Conservation (phyloP, 2,113 vertebrate genomes). For the Plectropomus leopardus region DNA sequence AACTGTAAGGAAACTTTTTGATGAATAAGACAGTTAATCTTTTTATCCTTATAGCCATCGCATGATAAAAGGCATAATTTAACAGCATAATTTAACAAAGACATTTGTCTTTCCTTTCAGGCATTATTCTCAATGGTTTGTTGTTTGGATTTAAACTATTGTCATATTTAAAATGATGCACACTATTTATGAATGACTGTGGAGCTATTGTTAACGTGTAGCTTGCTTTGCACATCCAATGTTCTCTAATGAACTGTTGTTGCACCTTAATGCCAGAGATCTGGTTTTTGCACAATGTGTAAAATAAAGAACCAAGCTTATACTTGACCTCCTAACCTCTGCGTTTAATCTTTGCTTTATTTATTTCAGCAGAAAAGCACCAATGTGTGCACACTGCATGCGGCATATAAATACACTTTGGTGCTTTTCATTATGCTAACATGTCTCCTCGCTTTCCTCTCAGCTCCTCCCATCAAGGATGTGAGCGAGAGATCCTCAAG, state of each 20-base stretch:
- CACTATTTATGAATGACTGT: neutral
- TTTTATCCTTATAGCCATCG: neutral
- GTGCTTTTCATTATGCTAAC: too few relatives aligned
- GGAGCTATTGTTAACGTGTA: neutral
- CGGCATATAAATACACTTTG: too few relatives aligned
- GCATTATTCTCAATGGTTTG: neutral
- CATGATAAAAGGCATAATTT: neutral
- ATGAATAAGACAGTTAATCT: neutral
- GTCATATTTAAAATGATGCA: conserved; percentile 9
- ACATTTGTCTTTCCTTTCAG: neutral
- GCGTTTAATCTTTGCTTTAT: neutral
- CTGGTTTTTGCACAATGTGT: conserved; percentile 14
- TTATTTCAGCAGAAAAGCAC: neutral
- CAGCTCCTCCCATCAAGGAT: too few relatives aligned
- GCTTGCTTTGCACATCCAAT: conserved; percentile 28
- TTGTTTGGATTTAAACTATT: neutral
- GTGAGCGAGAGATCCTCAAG: too few relatives aligned
- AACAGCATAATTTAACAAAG: neutral
- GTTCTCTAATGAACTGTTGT: neutral
- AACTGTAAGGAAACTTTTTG: neutral
- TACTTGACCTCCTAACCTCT: too few relatives aligned
- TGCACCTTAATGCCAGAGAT: conserved; percentile 4
- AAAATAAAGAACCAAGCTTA: too few relatives aligned
- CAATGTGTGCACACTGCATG: too few relatives aligned
- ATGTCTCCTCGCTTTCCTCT: too few relatives aligned